Conservation (phyloP, 2,888 invertebrate species). For the Anorthoa munda region DNA sequence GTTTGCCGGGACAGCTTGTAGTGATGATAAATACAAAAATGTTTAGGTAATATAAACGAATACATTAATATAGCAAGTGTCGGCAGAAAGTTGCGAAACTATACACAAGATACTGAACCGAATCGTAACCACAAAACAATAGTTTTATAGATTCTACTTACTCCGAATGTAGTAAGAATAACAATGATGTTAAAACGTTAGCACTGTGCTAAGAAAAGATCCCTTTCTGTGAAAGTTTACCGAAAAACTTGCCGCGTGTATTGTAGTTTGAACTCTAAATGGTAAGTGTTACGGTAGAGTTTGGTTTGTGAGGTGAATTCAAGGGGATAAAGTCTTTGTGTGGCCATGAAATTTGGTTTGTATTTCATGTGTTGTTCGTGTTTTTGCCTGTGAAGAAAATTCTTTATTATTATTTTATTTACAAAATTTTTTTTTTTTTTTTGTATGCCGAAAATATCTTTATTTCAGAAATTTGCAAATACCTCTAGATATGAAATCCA, state of each 20-base stretch:
- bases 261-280: slow-evolving; percentile 72
- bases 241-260: slow-evolving; percentile 60
- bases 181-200: slow-evolving; percentile 55
- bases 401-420: background rate
- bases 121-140: slow-evolving; percentile 39
- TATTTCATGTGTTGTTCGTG: background rate
- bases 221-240: slow-evolving; percentile 64
- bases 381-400: background rate
- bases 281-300: slow-evolving; percentile 67
- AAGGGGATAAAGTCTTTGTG: slow-evolving; percentile 57
- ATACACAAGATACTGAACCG: slow-evolving; percentile 28
- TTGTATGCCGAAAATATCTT: too few relatives aligned
- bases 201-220: slow-evolving; percentile 29
- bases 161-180: slow-evolving; percentile 43
- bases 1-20: too few relatives aligned
- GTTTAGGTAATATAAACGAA: too few relatives aligned
- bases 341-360: slow-evolving; percentile 46
- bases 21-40: too few relatives aligned
- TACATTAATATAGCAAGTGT: too few relatives aligned
- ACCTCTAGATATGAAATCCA: too few relatives aligned
- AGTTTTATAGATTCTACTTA: slow-evolving; percentile 44
- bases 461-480: too few relatives aligned
- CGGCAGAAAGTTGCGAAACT: background rate
- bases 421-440: too few relatives aligned
- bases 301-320: slow-evolving; percentile 63